Evolutionary conservation across 2,797 vertebrate genomes (phyloP).

Genomic region (Liparis tanakae): DNA sequence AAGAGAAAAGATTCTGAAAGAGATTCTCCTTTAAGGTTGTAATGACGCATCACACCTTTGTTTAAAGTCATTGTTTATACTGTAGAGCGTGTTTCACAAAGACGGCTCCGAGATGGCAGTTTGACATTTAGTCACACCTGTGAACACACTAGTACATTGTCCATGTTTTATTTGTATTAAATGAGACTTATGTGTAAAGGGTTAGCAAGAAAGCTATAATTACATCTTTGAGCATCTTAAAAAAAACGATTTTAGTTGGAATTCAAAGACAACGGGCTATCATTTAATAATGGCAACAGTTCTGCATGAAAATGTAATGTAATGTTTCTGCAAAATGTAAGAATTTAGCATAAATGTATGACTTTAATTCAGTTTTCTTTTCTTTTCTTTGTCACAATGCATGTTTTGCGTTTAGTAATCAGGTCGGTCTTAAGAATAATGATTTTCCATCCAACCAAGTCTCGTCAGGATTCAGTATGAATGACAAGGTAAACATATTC

Average conservation of each 20-base stretch:
- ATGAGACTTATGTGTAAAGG: not conserved
- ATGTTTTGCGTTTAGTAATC: slow-evolving; percentile 70
- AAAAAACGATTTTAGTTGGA: not conserved
- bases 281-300: not conserved
- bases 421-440: slow-evolving; percentile 61
- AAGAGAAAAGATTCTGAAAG: slow-evolving; percentile 81
- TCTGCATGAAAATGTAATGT: not conserved
- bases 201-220: not conserved
- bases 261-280: not conserved
- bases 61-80: not conserved
- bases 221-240: not conserved
- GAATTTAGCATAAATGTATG: not conserved
- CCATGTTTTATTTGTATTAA: not conserved
- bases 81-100: not conserved
- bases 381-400: slow-evolving; percentile 3
- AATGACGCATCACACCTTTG: not conserved
- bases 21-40: slow-evolving; percentile 81
- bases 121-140: not conserved
- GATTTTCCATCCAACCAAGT: slow-evolving; percentile 59
- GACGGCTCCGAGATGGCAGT: not conserved
- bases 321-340: not conserved
- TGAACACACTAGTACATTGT: not conserved
- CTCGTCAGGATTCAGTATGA: slow-evolving; percentile 37
- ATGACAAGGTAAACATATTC: slow-evolving; percentile 67
- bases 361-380: slow-evolving; percentile 16